Base-by-base conservation (phyloP, 2,888 invertebrate species). In the Cabera pusaria region DNA sequence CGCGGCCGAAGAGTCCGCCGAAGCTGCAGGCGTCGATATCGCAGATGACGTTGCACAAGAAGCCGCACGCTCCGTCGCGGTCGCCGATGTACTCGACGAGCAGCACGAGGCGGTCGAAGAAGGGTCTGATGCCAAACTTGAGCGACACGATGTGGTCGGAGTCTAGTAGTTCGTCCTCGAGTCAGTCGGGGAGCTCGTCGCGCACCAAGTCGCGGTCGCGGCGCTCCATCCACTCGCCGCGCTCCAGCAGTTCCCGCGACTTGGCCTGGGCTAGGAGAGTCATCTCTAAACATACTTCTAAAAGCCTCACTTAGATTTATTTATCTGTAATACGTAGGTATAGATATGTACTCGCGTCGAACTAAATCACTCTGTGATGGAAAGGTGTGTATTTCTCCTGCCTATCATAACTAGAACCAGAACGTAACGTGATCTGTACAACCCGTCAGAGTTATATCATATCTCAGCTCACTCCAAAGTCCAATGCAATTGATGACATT, bases 211-310 rank as follows among this genome's bases (percentile, higher is more conserved):
- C 75, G 0, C 32, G 44, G 8, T 75, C 66, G 21, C 69, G 75
- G 0, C 62, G 58, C 0, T 77, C 67, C 40, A 75, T 73, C 0
- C 75, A 72, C 35, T 71, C 78, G 0, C 56, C 62, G 1, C 56
- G 53, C 29, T 64, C 72, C 1, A 59, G 63, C 8, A 60, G 59
- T 27, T 71, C 74, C 1, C 67, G 78, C 1, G 73, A 80, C 55
- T 40, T 83, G 19, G 70, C 74, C 3, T 81, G 84, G 82, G 78
- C 81, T 1, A 65, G 70, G 1, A 71, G 75, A 5, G 76, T 82
- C 1, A 52, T 72, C 10, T 65, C 76, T 1, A 69, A 64, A 21
- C 64, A 69, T 19, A 52, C 63, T 0, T 35, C 51, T 1, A 43
- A 40, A n/a, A 45, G 34, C 19, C 28, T 8, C 11, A 35, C 41